Conservation (phyloP, 2,797 vertebrate genomes). For the Alectoris magna region DNA sequence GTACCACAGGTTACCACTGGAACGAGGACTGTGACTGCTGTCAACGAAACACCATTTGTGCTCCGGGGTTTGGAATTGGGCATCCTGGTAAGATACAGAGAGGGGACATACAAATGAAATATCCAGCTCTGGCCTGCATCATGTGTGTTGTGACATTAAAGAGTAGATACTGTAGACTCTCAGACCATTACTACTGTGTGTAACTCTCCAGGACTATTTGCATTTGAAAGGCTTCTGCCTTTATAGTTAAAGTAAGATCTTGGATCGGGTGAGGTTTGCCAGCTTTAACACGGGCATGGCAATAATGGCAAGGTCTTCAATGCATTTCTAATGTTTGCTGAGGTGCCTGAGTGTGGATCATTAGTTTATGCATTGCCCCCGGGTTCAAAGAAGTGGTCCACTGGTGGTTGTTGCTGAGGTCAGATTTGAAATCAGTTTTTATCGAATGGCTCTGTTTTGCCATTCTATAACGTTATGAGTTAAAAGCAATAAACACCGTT, state of each 20-base stretch:
- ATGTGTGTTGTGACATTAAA: neutral
- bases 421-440: neutral
- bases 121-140: neutral
- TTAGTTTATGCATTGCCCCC: neutral
- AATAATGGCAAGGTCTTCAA: neutral
- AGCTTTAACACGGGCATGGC: rapidly evolving
- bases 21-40: slow-evolving; percentile 91
- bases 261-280: neutral
- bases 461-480: neutral
- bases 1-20: slow-evolving; percentile 85
- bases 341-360: neutral
- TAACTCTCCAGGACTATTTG: neutral
- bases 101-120: rapidly evolving
- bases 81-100: slow-evolving; percentile 71
- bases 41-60: slow-evolving; percentile 83
- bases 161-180: neutral
- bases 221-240: neutral
- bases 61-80: slow-evolving; percentile 82
- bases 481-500: neutral
- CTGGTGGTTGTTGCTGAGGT: neutral
- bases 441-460: neutral
- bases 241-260: neutral
- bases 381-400: neutral
- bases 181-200: neutral
- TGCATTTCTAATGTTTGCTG: neutral